Evolutionary conservation across 2,888 invertebrate species (phyloP).

Genomic region (Dryobota labecula): DNA sequence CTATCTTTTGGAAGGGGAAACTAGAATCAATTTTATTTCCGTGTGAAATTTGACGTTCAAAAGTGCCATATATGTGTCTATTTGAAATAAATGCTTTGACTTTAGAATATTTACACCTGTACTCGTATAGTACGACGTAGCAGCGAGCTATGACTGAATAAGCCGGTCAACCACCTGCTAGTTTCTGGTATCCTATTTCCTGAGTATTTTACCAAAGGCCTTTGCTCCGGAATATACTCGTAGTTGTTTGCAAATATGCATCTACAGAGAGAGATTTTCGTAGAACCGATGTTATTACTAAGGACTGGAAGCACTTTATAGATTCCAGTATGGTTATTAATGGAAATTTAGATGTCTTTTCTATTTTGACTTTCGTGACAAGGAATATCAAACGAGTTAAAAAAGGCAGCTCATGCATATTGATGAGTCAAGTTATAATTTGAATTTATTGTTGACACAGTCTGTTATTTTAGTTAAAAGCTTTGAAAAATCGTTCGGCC

Average conservation of each 20-base stretch:
- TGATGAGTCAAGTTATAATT: conserved; percentile 54
- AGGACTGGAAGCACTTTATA: conserved; percentile 8
- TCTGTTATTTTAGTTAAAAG: conserved; percentile 54
- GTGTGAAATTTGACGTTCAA: too few species aligned
- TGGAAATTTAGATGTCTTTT: conserved; percentile 36
- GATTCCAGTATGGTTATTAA: conserved; percentile 25
- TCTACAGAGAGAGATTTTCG: not conserved
- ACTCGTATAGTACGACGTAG: not conserved
- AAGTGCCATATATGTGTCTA: too few species aligned
- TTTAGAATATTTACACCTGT: not conserved
- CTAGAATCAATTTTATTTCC: too few species aligned
- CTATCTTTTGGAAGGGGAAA: too few species aligned
- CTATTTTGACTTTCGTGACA: conserved; percentile 48
- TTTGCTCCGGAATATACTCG: not conserved
- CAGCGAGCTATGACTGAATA: not conserved
- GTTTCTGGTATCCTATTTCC: conserved; percentile 23
- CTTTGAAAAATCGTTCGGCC: conserved; percentile 43
- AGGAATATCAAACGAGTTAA: conserved; percentile 57
- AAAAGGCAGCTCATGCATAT: conserved; percentile 59
- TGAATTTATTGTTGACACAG: conserved; percentile 62
- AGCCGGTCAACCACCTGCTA: conserved; percentile 31
- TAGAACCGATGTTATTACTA: not conserved
- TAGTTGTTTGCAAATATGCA: not conserved
- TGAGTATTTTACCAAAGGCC: conserved; percentile 2
- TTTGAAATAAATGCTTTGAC: too few species aligned